A percentile compares a stretch with the other conserved stretches of the same genome.
phyloP scores from a whole-genome alignment of 2,888 invertebrate genomes.

The Chirona hameri region DNA sequence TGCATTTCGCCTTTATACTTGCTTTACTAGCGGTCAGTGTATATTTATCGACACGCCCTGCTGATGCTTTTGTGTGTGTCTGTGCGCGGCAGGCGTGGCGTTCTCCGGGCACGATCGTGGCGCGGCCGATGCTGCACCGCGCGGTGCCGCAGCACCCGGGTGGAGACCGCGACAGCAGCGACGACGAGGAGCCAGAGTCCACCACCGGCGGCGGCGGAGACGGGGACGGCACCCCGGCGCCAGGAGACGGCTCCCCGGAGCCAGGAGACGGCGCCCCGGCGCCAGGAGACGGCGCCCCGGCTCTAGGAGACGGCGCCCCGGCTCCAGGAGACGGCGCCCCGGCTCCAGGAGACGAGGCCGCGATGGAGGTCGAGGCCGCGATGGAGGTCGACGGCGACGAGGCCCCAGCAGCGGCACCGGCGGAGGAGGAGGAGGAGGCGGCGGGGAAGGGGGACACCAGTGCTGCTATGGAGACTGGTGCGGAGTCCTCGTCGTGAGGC shows the following conservation, averaged over 20 bases:
- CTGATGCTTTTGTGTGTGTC: not conserved
- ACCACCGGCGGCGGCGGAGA: not conserved
- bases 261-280: not conserved
- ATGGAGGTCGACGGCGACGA: too few relatives aligned
- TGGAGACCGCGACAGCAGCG: conserved; percentile 58
- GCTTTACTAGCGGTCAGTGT: too few relatives aligned
- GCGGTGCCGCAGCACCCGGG: conserved; percentile 65
- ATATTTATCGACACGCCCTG: too few relatives aligned
- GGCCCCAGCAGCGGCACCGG: too few relatives aligned
- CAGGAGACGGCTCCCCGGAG: too few relatives aligned
- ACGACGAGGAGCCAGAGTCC: conserved; percentile 53
- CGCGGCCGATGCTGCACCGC: conserved; percentile 51
- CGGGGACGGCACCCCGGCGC: not conserved
- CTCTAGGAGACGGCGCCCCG: not conserved
- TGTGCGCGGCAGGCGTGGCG: not conserved
- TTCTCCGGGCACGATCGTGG: not conserved
- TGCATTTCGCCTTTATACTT: too few relatives aligned
- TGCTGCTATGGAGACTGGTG: too few relatives aligned
- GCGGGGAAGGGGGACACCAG: too few relatives aligned
- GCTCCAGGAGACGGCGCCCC: not conserved
- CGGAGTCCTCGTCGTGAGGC: too few relatives aligned
- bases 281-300: not conserved
- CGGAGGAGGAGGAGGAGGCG: too few relatives aligned
- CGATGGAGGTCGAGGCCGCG: too few relatives aligned
- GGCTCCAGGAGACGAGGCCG: too few relatives aligned